A percentile compares a stretch with the other conserved stretches of the same genome.
These are phyloP conservation scores for Chrosomus eos DNA, from an alignment of 2,797 vertebrate genomes.

Conservation along the genomic window DNA sequence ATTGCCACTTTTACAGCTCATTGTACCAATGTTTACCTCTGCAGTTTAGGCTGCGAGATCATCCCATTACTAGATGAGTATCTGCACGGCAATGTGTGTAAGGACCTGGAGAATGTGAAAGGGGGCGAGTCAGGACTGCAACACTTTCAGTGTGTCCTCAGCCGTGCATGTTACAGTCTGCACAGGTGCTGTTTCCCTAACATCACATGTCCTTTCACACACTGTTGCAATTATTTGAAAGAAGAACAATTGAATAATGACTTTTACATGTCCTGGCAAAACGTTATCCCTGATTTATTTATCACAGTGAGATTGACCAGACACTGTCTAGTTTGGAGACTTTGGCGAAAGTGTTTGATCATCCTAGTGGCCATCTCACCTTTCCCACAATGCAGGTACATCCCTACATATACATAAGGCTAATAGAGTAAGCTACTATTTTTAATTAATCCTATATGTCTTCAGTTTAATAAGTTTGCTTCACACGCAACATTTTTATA, in stretches of 20 bases:
- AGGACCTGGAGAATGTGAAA: slow-evolving; percentile 80
- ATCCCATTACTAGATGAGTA: slow-evolving; percentile 78
- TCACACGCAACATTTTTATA: background rate
- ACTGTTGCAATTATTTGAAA: background rate
- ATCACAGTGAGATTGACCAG: slow-evolving; percentile 81
- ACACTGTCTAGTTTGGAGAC: slow-evolving; percentile 83
- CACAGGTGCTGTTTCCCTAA: slow-evolving; percentile 71
- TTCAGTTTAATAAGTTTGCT: background rate
- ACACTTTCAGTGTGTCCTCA: slow-evolving; percentile 76
- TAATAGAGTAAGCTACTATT: background rate
- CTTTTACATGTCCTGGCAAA: background rate
- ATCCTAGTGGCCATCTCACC: slow-evolving; percentile 73
- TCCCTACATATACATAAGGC: background rate
- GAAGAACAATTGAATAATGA: background rate
- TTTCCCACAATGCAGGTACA: slow-evolving; percentile 75
- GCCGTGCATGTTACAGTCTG: slow-evolving; percentile 75
- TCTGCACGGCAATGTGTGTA: slow-evolving; percentile 77
- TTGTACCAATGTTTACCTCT: slow-evolving; percentile 14
- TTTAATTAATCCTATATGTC: background rate
- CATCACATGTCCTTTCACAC: background rate
- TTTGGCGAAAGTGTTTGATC: slow-evolving; percentile 83
- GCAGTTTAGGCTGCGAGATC: slow-evolving; percentile 73
- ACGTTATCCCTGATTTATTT: slow-evolving; percentile 33
- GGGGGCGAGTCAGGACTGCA: slow-evolving; percentile 75
- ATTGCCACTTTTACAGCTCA: background rate